Percentiles rank a stretch among this genome's conserved stretches.
Conservation (phyloP, 2,113 vertebrate genomes). For the Toxotes jaculatrix region DNA sequence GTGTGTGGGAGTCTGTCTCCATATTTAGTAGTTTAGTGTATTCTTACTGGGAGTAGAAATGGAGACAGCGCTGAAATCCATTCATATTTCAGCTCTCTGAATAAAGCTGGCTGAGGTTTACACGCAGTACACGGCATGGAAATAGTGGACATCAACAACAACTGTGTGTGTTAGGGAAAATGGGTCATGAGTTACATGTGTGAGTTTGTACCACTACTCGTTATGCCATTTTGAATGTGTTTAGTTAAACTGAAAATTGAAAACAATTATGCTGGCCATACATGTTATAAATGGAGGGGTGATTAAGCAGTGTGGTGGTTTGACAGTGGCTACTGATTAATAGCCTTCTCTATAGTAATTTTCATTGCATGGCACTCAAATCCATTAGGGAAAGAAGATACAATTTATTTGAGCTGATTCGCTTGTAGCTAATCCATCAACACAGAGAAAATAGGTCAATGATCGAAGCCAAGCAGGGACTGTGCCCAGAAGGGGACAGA, state of each 20-base stretch:
- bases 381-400: conserved; percentile 57
- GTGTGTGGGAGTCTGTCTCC: conserved; percentile 30
- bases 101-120: conserved; percentile 17
- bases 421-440: conserved; percentile 67
- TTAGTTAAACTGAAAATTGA: not conserved
- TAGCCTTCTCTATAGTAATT: conserved; percentile 31
- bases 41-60: conserved; percentile 25
- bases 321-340: conserved; percentile 13
- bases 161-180: conserved; percentile 11
- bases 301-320: conserved; percentile 16
- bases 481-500: conserved; percentile 56
- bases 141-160: conserved; percentile 13
- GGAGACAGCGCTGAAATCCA: conserved; percentile 20
- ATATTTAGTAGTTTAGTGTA: conserved; percentile 31
- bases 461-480: conserved; percentile 59
- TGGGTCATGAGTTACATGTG: conserved; percentile 16
- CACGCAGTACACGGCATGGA: not conserved
- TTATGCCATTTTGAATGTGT: not conserved
- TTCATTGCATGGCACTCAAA: conserved; percentile 48
- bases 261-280: conserved; percentile 31
- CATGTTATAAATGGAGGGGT: conserved; percentile 15
- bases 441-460: conserved; percentile 70
- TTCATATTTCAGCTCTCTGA: conserved; percentile 33
- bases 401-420: conserved; percentile 57
- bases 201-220: not conserved